A percentile compares a stretch with the other conserved stretches of the same genome.
Evolutionary conservation across 2,888 invertebrate genomes (phyloP).

Genomic region (Rugalucina vietnamica): DNA sequence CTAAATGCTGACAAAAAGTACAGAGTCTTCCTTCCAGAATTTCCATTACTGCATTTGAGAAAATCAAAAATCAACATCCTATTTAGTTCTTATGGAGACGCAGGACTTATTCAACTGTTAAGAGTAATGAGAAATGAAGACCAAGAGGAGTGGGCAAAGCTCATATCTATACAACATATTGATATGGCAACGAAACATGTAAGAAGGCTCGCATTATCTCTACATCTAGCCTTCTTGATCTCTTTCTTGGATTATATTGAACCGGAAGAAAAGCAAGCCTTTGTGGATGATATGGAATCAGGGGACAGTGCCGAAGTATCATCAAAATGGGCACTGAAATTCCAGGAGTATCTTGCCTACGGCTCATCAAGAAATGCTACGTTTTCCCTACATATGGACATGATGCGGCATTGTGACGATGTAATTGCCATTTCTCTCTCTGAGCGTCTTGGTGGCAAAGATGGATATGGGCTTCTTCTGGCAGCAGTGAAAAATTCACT

Average conservation of each 20-base stretch:
- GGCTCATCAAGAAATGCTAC: conserved; percentile 40
- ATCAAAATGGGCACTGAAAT: conserved; percentile 30
- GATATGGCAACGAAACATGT: conserved; percentile 40
- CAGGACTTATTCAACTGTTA: conserved; percentile 45
- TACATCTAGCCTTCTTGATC: conserved; percentile 33
- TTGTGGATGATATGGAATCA: conserved; percentile 19
- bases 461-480: conserved; percentile 51
- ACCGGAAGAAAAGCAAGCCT: neutral
- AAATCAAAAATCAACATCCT: conserved; percentile 53
- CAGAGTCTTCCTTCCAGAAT: conserved; percentile 39
- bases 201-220: conserved; percentile 3
- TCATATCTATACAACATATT: conserved; percentile 42
- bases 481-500: conserved; percentile 53
- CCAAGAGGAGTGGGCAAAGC: conserved; percentile 39
- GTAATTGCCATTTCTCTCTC: conserved; percentile 46
- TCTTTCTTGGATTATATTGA: conserved; percentile 11
- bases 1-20: conserved; percentile 18
- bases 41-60: conserved; percentile 43
- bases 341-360: conserved; percentile 8
- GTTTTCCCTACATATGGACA: conserved; percentile 48
- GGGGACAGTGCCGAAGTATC: neutral
- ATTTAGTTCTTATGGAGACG: conserved; percentile 46
- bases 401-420: conserved; percentile 60
- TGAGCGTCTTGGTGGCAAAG: conserved; percentile 49
- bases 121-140: conserved; percentile 47